phyloP scores from a whole-genome alignment of 2,888 invertebrate genomes.

The Agonopterix heracliana region DNA sequence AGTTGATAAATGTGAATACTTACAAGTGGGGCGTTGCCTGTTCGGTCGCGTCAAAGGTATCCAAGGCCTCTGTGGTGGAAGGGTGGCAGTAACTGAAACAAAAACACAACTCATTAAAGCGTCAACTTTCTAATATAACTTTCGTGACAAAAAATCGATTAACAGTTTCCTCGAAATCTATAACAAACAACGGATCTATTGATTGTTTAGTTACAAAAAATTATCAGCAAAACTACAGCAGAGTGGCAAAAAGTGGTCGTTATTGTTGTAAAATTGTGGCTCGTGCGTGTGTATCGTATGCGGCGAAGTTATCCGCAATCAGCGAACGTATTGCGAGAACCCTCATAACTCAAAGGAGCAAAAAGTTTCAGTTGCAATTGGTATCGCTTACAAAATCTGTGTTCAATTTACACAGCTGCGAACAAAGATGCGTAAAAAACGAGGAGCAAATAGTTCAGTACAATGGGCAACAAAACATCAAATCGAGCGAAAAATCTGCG shows the following conservation, averaged over 20 bases:
- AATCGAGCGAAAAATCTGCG: conserved; percentile 30
- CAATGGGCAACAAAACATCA: conserved; percentile 29
- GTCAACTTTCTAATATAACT: background rate
- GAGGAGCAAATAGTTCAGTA: conserved; percentile 29
- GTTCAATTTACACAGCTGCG: conserved; percentile 25
- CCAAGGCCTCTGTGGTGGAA: conserved; percentile 97
- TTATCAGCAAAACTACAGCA: conserved; percentile 22
- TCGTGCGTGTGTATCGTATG: conserved; percentile 25
- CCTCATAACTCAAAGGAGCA: conserved; percentile 8
- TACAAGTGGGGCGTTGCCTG: conserved; percentile 92
- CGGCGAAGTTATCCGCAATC: conserved; percentile 16
- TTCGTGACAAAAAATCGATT: background rate
- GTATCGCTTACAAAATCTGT: conserved; percentile 20
- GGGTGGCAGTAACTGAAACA: conserved; percentile 90
- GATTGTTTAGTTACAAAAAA: conserved; percentile 21
- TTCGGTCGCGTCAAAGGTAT: conserved; percentile 93
- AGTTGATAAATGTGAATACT: conserved; percentile 63
- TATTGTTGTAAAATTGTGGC: conserved; percentile 27
- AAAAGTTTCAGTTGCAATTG: conserved; percentile 1
- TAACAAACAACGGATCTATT: conserved; percentile 18
- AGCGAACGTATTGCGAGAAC: conserved; percentile 18
- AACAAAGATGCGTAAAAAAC: conserved; percentile 30
- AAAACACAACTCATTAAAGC: conserved; percentile 25
- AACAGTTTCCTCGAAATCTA: conserved; percentile 6
- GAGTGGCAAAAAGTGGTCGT: conserved; percentile 21